Evolutionary conservation across 2,888 invertebrate species (phyloP), one percentile per base, ranked within the genome.

Genomic region (Lasioglossum villosulum): DNA sequence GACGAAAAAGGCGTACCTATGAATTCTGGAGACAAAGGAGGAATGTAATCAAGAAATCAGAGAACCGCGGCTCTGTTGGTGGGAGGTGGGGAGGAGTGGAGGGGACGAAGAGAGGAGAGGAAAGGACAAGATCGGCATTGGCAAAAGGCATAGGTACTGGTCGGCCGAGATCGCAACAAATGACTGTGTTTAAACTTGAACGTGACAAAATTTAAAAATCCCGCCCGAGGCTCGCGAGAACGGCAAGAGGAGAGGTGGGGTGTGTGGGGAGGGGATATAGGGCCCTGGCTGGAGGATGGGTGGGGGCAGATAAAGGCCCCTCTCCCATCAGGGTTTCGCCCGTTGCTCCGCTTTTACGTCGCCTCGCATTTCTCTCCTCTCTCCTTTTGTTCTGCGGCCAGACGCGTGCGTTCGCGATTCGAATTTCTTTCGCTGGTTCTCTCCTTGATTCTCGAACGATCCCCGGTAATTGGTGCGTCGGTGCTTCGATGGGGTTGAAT

Each of bases 141-240:
- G 92, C 91, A 91, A 93, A 92, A 91, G 92, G 89, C 90, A 91
- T 90, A 90, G 89, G 90, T 85, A 86, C 83, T 63, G 90, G 80
- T 82, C 77, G 88, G 86, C 39, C 83, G 90, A 89, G 91, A 91
- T 91, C 90, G 86, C 90, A 92, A 93, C 94, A 94, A 94, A 95
- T 95, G 93, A 95, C 95, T 95, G 95, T 95, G 94, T 95, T 95
- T 95, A 95, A 95, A 94, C 93, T 93, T 93, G 95, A 94, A 95
- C 95, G 95, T 95, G 95, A 95, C 95, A 95, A 95, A 95, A 95
- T 95, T 95, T 93, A 93, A 94, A 95, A 95, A 95, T 93, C 92
- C 91, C 86, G 86, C 89, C 85, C 71, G 86, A 83, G 86, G 84
- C 84, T 78, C 74, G 85, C 56, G 83, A 75, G 83, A 66, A 73